A percentile compares a stretch with the other conserved stretches of the same genome.
Conservation (phyloP, 2,888 invertebrate genomes). For the Cheilosia grossa region DNA sequence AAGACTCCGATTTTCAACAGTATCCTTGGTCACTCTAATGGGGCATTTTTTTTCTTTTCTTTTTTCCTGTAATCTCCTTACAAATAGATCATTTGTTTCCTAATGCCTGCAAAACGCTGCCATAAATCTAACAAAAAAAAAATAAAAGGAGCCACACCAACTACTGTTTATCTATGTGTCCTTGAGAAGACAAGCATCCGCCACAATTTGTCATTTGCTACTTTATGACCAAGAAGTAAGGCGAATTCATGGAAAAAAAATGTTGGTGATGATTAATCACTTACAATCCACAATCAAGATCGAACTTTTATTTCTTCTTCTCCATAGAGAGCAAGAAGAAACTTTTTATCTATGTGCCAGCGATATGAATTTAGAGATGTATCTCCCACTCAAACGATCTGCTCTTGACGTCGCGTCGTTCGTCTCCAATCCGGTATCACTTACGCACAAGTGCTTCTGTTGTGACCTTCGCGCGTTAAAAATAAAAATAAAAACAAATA, state of each 20-base stretch:
- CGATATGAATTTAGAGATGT: slow-evolving; percentile 26
- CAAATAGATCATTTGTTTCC: slow-evolving; percentile 44
- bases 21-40: slow-evolving; percentile 8
- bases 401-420: background rate
- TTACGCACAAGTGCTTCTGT: slow-evolving; percentile 24
- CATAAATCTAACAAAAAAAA: slow-evolving; percentile 29
- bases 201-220: slow-evolving; percentile 70
- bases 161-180: slow-evolving; percentile 29
- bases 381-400: background rate
- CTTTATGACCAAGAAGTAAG: slow-evolving; percentile 37
- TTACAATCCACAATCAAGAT: slow-evolving; percentile 56
- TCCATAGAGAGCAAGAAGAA: slow-evolving; percentile 12
- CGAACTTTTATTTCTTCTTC: slow-evolving; percentile 44
- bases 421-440: slow-evolving; percentile 18
- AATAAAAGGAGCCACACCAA: slow-evolving; percentile 11
- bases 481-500: background rate
- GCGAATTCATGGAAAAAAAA: slow-evolving; percentile 30
- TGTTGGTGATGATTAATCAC: slow-evolving; percentile 65
- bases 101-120: slow-evolving; percentile 28
- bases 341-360: slow-evolving; percentile 52
- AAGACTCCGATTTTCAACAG: background rate
- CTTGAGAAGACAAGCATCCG: slow-evolving; percentile 40
- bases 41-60: background rate
- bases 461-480: slow-evolving; percentile 32
- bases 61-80: slow-evolving; percentile 18